phyloP scores from a whole-genome alignment of 2,113 vertebrate genomes.

The Paralichthys olivaceus region DNA sequence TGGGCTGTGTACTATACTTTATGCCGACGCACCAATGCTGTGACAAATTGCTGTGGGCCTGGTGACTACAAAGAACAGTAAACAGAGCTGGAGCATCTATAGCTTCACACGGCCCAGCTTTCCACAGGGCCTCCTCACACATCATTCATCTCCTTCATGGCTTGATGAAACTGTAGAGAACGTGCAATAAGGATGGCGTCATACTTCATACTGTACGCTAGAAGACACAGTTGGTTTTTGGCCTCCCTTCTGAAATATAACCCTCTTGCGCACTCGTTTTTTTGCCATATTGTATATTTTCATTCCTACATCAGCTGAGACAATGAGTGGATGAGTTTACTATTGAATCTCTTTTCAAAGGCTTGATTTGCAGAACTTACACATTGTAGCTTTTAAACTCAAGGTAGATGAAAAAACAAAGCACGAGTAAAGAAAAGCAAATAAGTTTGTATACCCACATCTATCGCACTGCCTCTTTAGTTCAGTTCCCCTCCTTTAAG shows the following conservation, averaged over 20 bases:
- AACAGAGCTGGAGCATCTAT: constrained; percentile 60
- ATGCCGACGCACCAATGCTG: constrained; percentile 51
- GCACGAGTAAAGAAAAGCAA: background rate
- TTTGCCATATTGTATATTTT: background rate
- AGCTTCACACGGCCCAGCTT: constrained; percentile 50
- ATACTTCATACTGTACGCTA: constrained; percentile 32
- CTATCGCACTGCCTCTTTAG: background rate
- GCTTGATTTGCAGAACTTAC: background rate
- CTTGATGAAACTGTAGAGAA: constrained; percentile 74
- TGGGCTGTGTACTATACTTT: constrained; percentile 45
- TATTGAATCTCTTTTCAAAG: background rate
- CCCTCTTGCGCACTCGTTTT: background rate
- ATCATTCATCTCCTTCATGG: constrained; percentile 75
- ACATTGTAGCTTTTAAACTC: background rate
- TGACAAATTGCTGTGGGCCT: constrained; percentile 75
- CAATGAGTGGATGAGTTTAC: too few relatives aligned
- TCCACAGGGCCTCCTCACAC: constrained; percentile 57
- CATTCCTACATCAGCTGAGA: too few relatives aligned
- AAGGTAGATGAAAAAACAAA: background rate
- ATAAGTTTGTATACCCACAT: too few relatives aligned
- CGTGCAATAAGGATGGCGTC: constrained; percentile 43
- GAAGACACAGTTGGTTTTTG: constrained; percentile 43
- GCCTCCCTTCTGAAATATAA: constrained; percentile 26
- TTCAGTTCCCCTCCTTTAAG: background rate
- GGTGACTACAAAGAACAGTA: constrained; percentile 72